These are phyloP conservation scores for Venustaconcha ellipsiformis DNA, from an alignment of 1,140 invertebrate genomes.

Conservation along the genomic window DNA sequence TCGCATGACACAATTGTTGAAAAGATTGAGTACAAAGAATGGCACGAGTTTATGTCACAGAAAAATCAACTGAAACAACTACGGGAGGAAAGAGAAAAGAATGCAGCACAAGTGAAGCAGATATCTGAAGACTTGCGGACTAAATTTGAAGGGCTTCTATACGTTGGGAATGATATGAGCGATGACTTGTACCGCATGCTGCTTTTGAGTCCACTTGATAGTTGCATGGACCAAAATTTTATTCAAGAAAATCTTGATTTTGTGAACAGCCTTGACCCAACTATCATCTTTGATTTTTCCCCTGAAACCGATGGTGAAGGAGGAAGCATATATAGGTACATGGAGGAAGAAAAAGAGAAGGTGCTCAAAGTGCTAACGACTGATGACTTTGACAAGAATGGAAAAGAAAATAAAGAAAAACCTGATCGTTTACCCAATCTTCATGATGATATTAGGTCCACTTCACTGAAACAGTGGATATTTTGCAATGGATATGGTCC, in stretches of 20 bases:
- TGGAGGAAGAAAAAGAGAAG: conserved; percentile 11
- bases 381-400: conserved; percentile 36
- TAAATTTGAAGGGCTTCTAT: conserved; percentile 26
- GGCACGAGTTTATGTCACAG: conserved; percentile 4
- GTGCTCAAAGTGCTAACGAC: conserved; percentile 29
- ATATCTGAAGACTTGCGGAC: conserved; percentile 16
- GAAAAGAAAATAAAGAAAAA: conserved; percentile 18
- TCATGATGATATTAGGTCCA: conserved; percentile 8
- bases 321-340: conserved; percentile 19
- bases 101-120: not conserved
- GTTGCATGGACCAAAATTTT: conserved; percentile 14
- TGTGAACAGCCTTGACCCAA: conserved; percentile 25
- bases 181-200: conserved; percentile 29
- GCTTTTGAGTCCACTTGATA: conserved; percentile 17
- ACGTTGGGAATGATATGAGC: conserved; percentile 19
- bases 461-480: conserved; percentile 25
- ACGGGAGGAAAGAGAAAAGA: conserved; percentile 8
- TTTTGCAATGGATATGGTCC: conserved; percentile 36
- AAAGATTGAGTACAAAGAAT: conserved; percentile 2
- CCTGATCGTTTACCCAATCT: conserved; percentile 16
- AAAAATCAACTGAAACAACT: conserved; percentile 7
- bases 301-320: conserved; percentile 24
- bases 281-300: conserved; percentile 37
- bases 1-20: conserved; percentile 9
- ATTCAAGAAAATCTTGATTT: conserved; percentile 23